These are phyloP conservation scores for Mycetomoellerius zeteki DNA, from an alignment of 1,140 invertebrate genomes.

Conservation along the genomic window DNA sequence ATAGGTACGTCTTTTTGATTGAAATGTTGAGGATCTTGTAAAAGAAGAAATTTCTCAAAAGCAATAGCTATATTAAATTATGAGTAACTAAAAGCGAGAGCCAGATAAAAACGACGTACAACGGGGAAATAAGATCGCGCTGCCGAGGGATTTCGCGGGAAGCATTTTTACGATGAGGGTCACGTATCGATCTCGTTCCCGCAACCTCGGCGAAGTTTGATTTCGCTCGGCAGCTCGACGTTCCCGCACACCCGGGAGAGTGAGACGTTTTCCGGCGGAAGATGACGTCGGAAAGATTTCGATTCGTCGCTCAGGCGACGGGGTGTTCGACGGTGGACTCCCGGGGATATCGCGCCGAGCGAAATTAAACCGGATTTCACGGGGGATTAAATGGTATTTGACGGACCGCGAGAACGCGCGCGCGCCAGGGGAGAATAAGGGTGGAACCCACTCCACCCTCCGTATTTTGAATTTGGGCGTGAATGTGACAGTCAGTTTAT, in stretches of 20 bases:
- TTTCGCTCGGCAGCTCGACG: not conserved
- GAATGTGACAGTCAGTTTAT: constrained; percentile 85
- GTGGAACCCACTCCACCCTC: constrained; percentile 22
- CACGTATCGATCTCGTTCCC: constrained; percentile 36
- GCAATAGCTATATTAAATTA: not conserved
- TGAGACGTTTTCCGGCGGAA: constrained; percentile 43
- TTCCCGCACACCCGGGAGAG: not conserved
- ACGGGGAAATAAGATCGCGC: constrained; percentile 16
- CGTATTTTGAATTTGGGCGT: constrained; percentile 80
- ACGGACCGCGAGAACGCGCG: constrained; percentile 67
- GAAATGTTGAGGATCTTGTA: not conserved
- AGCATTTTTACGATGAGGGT: constrained; percentile 25
- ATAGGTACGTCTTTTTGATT: not conserved
- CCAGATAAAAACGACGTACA: too few species aligned
- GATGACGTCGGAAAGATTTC: constrained; percentile 65
- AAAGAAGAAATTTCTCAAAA: not conserved
- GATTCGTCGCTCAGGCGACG: constrained; percentile 51
- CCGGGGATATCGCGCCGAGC: constrained; percentile 72
- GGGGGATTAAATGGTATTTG: constrained; percentile 81
- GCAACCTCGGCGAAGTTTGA: constrained; percentile 43
- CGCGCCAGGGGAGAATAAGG: not conserved
- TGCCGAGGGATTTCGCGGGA: not conserved
- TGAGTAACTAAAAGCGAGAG: not conserved
- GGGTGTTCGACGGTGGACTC: constrained; percentile 47
- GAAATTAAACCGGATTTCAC: constrained; percentile 82